phyloP scores from a whole-genome alignment of 2,888 invertebrate species.

The Cerastis leucographa region DNA sequence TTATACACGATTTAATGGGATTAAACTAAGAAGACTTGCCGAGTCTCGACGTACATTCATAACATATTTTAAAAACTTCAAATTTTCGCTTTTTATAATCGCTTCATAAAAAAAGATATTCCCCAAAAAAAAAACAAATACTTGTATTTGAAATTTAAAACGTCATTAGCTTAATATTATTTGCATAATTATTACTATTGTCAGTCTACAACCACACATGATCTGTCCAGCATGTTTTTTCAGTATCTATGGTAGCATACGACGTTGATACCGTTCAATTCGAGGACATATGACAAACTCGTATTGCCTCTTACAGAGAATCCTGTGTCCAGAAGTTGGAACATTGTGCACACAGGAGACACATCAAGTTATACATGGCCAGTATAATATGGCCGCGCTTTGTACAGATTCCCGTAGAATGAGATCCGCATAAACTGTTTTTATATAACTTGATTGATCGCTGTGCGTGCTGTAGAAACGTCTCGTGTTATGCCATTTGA shows the following conservation, averaged over 20 bases:
- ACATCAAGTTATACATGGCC: too few species aligned
- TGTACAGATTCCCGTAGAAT: too few species aligned
- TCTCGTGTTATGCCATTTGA: not conserved
- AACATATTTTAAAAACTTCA: constrained; percentile 67
- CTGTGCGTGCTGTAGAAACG: not conserved
- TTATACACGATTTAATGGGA: constrained; percentile 69
- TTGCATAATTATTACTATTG: not conserved
- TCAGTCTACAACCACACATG: not conserved
- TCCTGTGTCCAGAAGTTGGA: not conserved
- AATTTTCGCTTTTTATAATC: constrained; percentile 65
- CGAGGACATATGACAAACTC: not conserved
- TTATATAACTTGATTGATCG: too few species aligned
- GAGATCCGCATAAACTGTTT: too few species aligned
- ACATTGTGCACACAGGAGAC: not conserved
- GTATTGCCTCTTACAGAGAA: not conserved
- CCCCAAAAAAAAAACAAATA: constrained; percentile 6
- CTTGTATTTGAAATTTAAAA: constrained; percentile 14
- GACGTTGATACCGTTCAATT: not conserved
- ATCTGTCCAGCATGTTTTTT: not conserved
- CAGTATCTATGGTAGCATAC: not conserved
- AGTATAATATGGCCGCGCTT: too few species aligned
- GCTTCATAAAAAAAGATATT: too few species aligned
- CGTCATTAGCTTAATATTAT: not conserved
- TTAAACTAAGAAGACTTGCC: constrained; percentile 69
- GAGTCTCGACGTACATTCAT: constrained; percentile 65